Evolutionary conservation across 2,797 vertebrate genomes (phyloP), one percentile per base, ranked within the genome.

Genomic region (Danionella dracula): DNA sequence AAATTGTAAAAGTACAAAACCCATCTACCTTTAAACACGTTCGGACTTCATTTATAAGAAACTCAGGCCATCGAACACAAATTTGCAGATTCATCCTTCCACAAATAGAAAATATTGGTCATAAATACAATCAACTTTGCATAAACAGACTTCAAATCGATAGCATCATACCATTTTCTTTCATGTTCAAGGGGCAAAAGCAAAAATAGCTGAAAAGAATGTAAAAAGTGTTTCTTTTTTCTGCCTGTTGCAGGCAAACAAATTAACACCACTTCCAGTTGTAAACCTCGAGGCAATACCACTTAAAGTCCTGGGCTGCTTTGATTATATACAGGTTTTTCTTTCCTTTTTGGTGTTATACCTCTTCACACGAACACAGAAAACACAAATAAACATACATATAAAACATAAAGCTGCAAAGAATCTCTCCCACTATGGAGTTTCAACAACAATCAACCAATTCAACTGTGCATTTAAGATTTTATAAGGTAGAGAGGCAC

Each of bases 231-330:
- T 35, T 1, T 29, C 4, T 41, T 41, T 8, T 23, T 45, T 66
- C 23, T 66, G 64, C 64, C 64, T 58, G 64, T 57, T 66, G 41
- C 64, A 66, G 64, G 64, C 44, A 48, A 57, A 40, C 56, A 1
- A 48, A 38, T 42, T n/a, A 66, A 38, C 5, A 56, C 4, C 63
- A 40, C 12, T 32, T 49, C 40, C 45, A 55, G 62, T 65, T 37
- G 23, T 16, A 65, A 54, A 65, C 23, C 41, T 13, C 37, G 50
- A 66, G 20, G 20, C 37, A 55, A 55, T 19, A 19, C 50, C 31
- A 46, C 16, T 11, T 20, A 12, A 16, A 11, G 16, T 63, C 48
- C 34, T 20, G 7, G 60, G 42, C 17, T 46, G 51, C 16, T 56
- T 66, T 17, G 11, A 19, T 20, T 20, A 51, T 17, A 42, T 3